Conservation (phyloP, 2,797 vertebrate species). For the Dermochelys coriacea region DNA sequence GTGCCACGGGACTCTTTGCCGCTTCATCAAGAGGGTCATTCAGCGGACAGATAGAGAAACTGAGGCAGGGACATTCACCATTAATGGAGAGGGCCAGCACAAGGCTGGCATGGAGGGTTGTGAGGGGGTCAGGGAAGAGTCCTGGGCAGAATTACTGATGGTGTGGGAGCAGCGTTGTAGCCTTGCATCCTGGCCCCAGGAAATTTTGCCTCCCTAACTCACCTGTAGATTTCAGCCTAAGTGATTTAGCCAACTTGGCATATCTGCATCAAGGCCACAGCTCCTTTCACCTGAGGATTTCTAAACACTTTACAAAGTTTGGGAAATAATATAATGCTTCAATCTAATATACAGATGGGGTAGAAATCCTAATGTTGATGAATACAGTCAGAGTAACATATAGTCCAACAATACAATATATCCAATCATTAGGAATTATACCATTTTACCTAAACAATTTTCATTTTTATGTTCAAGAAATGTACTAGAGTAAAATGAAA, state of each 20-base stretch:
- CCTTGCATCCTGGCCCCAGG: rapidly evolving
- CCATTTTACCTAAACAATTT: neutral
- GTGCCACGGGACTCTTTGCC: too few relatives aligned
- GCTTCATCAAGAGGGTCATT: neutral
- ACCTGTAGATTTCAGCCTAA: neutral
- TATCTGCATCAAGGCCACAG: neutral
- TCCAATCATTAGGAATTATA: neutral
- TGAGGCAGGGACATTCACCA: neutral
- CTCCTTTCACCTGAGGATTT: neutral
- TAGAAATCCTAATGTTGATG: neutral
- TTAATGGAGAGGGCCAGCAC: neutral
- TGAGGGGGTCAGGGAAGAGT: neutral
- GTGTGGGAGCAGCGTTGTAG: neutral
- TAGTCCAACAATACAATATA: neutral
- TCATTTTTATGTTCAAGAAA: neutral
- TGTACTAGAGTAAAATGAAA: neutral
- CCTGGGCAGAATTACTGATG: neutral
- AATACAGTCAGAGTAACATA: neutral
- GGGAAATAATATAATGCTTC: neutral
- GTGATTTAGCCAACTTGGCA: neutral
- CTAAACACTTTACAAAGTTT: conserved; percentile 32
- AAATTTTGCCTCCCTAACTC: neutral
- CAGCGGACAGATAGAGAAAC: conserved; percentile 6
- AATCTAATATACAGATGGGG: neutral
- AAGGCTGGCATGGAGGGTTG: neutral